Percentiles rank a stretch among this genome's conserved stretches.
These are phyloP conservation scores for Cremastobaeus sp. DNA, from an alignment of 2,888 invertebrate genomes.

Conservation along the genomic window DNA sequence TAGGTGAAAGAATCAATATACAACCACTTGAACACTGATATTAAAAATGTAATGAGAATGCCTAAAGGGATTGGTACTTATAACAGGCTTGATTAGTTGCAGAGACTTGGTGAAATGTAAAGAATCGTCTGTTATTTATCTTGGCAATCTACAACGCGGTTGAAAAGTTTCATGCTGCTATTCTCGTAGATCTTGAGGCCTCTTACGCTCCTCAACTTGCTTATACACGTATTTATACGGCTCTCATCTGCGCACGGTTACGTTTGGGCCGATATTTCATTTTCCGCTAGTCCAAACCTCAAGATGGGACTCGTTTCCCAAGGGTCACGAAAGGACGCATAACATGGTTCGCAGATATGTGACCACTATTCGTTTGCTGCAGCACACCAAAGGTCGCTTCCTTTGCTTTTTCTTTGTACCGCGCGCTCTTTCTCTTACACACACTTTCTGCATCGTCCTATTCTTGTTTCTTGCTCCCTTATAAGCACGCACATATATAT, in stretches of 20 bases:
- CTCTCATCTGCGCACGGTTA: constrained; percentile 54
- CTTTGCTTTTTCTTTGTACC: neutral
- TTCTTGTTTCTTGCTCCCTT: constrained; percentile 37
- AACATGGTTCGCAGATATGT: constrained; percentile 50
- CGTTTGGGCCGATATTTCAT: constrained; percentile 65
- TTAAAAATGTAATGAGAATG: neutral
- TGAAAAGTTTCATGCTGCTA: constrained; percentile 34
- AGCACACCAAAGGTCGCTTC: constrained; percentile 47
- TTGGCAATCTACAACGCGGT: constrained; percentile 49
- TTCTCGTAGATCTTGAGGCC: constrained; percentile 50
- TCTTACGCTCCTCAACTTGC: constrained; percentile 59
- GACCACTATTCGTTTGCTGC: constrained; percentile 56
- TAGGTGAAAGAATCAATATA: too few species aligned
- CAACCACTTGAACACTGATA: too few species aligned
- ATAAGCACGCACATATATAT: constrained; percentile 25
- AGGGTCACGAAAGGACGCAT: constrained; percentile 54
- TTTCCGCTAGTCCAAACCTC: constrained; percentile 66
- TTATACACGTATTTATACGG: constrained; percentile 58
- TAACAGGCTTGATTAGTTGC: constrained; percentile 24
- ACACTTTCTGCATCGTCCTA: too few species aligned
- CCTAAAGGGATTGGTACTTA: neutral
- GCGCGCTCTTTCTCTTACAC: constrained; percentile 6
- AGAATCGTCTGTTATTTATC: constrained; percentile 54
- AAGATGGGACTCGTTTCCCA: constrained; percentile 62
- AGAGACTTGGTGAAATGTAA: constrained; percentile 37